Evolutionary conservation across 1,140 invertebrate genomes (phyloP), one percentile per base, ranked within the genome.

Genomic region (Apis florea): DNA sequence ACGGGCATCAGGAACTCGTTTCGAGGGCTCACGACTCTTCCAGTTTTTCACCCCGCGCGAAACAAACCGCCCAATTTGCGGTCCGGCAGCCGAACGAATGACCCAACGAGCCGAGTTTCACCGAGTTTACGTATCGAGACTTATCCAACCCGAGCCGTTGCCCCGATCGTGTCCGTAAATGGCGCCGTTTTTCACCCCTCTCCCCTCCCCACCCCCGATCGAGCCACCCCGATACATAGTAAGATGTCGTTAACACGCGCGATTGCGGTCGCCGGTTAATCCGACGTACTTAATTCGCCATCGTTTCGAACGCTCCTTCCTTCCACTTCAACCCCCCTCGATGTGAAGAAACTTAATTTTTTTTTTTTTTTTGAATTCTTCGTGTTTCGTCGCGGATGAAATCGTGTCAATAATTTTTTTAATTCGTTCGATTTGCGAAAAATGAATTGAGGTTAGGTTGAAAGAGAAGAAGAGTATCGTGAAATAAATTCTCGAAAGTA

Each of bases 31-130:
- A 58, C 54, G 73, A 47, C 69, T 76, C 74, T 82, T 78, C 58
- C 51, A 31, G 51, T 17, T 53, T 63, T 73, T 40, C 0, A 15
- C 75, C 31, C 31, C 73, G 74, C 40, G 58, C 80, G 84, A 90
- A 91, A 91, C 88, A 90, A 90, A 90, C 89, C 87, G 86, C 85
- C 91, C 89, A 89, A 91, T 91, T 91, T 91, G 85, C 64, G 86
- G 85, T 83, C 85, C 81, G 66, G 87, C 87, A 83, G 64, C 73
- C 82, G 80, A 90, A 90, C 83, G 86, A 91, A 90, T 87, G 79
- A 84, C 82, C 83, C 72, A 24, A 69, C 71, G 15, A 61, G 11
- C 77, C 63, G 67, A 83, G 77, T 88, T 85, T 85, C 75, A 81
- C 78, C 75, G 82, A 83, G 78, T 87, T 89, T 83, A 71, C 67